Base-by-base conservation (phyloP, 2,113 vertebrate species). In the Bucco capensis region DNA sequence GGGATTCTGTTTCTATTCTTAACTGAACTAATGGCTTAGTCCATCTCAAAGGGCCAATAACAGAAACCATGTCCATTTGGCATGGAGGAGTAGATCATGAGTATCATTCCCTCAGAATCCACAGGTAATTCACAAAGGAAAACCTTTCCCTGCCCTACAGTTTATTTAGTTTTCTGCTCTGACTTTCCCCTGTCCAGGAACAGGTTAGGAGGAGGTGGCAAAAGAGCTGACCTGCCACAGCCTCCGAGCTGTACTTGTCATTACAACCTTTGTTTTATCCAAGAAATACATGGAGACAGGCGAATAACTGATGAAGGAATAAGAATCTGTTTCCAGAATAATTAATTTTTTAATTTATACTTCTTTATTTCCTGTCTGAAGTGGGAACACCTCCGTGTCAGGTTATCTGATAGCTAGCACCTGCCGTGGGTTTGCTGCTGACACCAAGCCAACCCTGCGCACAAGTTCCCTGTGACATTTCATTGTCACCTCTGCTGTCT, bases 201-300 rank as follows among this genome's bases (percentile, higher is more conserved):
- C 5, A 5, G 19, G 5, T 18, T 3, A 3, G 17, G 64, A 31
- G 11, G 9, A 22, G 6, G 18, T 54, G 11, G 27, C 1, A 0
- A 38, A 35, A 38, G 33, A 89, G 21, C 10, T 27, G 9, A 38
- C 14, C 74, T 85, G 38, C 37, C 69, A 8, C 28, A 77, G 60
- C 54, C 33, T 50, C 40, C 65, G 46, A 28, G 25, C 56, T 56
- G 21, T 78, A 13, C 64, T 69, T 78, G 27, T 53, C 17, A 19
- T 37, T 58, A 37, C 66, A 27, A 11, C 76, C 25, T 76, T 84
- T 61, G 14, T 47, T 76, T 76, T 51, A 19, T 27, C 9, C 7
- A 56, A 42, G n/a, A 72, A 84, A 9, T 71, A 37, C 9, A 40
- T 10, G 14, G 13, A 75, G 47, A 14, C 6, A 27, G 53, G 77